phyloP scores from a whole-genome alignment of 2,113 vertebrate species.

The Pao palembangensis region DNA sequence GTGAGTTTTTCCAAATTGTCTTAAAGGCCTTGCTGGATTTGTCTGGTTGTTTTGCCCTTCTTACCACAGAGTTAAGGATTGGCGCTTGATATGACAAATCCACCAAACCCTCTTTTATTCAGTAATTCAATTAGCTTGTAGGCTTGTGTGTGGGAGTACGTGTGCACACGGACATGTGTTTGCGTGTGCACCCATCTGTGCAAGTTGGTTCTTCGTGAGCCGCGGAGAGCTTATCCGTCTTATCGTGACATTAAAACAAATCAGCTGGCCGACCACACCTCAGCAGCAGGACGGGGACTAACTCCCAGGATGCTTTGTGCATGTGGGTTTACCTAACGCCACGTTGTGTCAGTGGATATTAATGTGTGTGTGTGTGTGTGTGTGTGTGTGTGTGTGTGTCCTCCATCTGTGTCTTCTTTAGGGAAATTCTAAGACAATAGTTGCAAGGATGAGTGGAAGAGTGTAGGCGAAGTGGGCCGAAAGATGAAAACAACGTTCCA shows the following conservation, averaged over 20 bases:
- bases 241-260: slow-evolving; percentile 11
- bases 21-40: slow-evolving; percentile 48
- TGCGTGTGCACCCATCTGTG: background rate
- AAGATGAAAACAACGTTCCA: slow-evolving; percentile 56
- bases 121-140: slow-evolving; percentile 48
- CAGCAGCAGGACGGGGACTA: slow-evolving; percentile 1
- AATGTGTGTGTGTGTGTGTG: slow-evolving; percentile 12
- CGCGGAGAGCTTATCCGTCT: slow-evolving; percentile 10
- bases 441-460: slow-evolving; percentile 58
- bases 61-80: slow-evolving; percentile 38
- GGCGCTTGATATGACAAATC: slow-evolving; percentile 44
- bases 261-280: slow-evolving; percentile 9
- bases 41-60: slow-evolving; percentile 47
- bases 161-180: slow-evolving; percentile 8
- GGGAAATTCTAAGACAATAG: slow-evolving; percentile 61
- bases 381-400: slow-evolving; percentile 24
- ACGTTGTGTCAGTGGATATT: slow-evolving; percentile 30
- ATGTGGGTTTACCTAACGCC: slow-evolving; percentile 9
- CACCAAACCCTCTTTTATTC: slow-evolving; percentile 51
- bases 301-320: slow-evolving; percentile 33
- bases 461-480: slow-evolving; percentile 52
- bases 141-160: slow-evolving; percentile 11
- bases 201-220: slow-evolving; percentile 8
- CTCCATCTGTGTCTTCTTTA: slow-evolving; percentile 58
- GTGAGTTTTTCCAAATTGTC: slow-evolving; percentile 57